Evolutionary conservation across 2,888 invertebrate genomes (phyloP).

Genomic region (Drosophila putrida): DNA sequence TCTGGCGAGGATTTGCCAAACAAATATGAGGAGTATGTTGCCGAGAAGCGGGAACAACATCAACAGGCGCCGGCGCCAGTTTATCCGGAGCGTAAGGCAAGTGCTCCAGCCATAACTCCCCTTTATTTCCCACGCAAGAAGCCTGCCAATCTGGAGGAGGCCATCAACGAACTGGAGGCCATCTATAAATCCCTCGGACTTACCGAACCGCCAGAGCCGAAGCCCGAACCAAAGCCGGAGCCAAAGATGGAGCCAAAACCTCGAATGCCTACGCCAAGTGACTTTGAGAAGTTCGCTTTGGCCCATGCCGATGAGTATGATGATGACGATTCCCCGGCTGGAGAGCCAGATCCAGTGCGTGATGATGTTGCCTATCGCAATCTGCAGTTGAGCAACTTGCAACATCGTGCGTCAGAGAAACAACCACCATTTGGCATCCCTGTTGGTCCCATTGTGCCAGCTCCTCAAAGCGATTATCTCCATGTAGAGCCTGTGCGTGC

Average conservation of each 20-base stretch:
- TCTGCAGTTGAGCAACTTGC: constrained; percentile 91
- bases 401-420: constrained; percentile 90
- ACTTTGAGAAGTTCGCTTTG: constrained; percentile 85
- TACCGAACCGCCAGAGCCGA: constrained; percentile 87
- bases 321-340: constrained; percentile 86
- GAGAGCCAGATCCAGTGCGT: constrained; percentile 92
- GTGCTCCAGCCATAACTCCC: constrained; percentile 46
- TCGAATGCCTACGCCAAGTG: constrained; percentile 79
- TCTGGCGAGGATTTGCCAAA: constrained; percentile 81
- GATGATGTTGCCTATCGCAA: constrained; percentile 95
- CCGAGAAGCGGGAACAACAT: constrained; percentile 81
- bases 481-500: constrained; percentile 88
- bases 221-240: constrained; percentile 1
- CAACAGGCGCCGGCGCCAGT: constrained; percentile 74
- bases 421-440: constrained; percentile 97
- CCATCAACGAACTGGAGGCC: constrained; percentile 95
- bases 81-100: constrained; percentile 81
- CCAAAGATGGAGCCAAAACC: constrained; percentile 48
- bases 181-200: constrained; percentile 95
- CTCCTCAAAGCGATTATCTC: constrained; percentile 93
- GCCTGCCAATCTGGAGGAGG: constrained; percentile 94
- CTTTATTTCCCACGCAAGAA: constrained; percentile 86
- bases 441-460: constrained; percentile 92
- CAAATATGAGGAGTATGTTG: constrained; percentile 85
- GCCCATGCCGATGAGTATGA: constrained; percentile 87